A percentile compares a stretch with the other conserved stretches of the same genome.
Conservation (phyloP, 2,797 vertebrate genomes). For the Cyclopterus lumpus region DNA sequence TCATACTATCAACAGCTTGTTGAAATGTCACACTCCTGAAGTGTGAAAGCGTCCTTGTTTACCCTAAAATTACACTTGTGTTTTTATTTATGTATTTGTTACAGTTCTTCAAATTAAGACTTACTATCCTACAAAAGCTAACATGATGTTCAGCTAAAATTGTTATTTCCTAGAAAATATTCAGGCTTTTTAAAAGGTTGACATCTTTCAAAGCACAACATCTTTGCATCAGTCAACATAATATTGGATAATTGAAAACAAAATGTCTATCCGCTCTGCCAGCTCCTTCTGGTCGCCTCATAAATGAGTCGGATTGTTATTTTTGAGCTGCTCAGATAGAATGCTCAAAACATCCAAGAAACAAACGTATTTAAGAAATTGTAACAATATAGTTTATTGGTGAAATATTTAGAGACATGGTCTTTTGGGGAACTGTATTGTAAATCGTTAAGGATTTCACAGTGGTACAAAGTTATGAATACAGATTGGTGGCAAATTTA, state of each 20-base stretch:
- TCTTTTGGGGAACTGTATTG: neutral
- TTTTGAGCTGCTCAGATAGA: constrained; percentile 11
- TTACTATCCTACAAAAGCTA: neutral
- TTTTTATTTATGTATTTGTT: neutral
- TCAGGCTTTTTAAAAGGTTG: neutral
- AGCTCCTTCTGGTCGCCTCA: constrained; percentile 37
- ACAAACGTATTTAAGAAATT: neutral
- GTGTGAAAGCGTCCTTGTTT: constrained; percentile 20
- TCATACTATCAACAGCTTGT: constrained; percentile 18
- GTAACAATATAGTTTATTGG: neutral
- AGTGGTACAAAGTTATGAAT: neutral
- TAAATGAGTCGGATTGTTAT: constrained; percentile 32
- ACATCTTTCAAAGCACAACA: neutral
- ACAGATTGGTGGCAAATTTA: neutral
- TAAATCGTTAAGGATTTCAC: neutral
- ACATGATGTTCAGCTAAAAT: neutral
- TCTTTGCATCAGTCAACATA: constrained; percentile 24
- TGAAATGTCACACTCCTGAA: constrained; percentile 14
- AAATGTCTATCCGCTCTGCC: constrained; percentile 24
- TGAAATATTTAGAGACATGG: neutral
- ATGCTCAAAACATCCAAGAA: neutral
- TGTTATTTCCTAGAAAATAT: neutral
- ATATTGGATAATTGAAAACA: constrained; percentile 20
- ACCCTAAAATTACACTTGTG: neutral
- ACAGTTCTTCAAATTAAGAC: neutral